phyloP scores from a whole-genome alignment of 2,113 vertebrate genomes.

The Bostrychus sinensis region DNA sequence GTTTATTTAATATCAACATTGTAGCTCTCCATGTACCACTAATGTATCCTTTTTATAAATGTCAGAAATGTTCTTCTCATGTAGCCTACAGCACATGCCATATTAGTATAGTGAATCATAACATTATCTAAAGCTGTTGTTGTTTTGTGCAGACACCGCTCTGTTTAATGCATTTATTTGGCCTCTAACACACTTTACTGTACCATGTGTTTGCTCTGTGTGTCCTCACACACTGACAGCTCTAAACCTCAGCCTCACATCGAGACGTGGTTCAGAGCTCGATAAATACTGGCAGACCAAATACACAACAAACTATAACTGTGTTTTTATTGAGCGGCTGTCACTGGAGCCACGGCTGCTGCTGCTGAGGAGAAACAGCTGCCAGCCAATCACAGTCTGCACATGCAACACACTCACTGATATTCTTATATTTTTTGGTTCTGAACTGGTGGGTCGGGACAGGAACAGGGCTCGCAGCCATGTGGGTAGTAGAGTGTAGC shows the following conservation, averaged over 20 bases:
- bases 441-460: no score
- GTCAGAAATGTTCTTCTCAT: no score
- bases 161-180: not conserved
- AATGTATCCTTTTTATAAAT: no score
- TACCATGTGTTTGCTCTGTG: not conserved
- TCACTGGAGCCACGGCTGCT: constrained; percentile 30
- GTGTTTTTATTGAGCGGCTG: constrained; percentile 60
- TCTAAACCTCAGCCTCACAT: not conserved
- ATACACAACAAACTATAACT: constrained; percentile 55
- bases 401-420: not conserved
- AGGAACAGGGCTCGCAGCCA: no score
- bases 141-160: not conserved
- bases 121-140: not conserved
- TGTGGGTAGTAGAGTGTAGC: no score
- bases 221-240: constrained; percentile 27
- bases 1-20: no score
- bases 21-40: no score
- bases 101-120: no score
- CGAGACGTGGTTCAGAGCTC: constrained; percentile 26
- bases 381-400: not conserved
- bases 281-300: no score
- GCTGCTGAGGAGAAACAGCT: constrained; percentile 41
- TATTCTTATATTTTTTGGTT: no score
- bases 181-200: not conserved
- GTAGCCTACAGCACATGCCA: no score